Conservation (phyloP, 2,888 invertebrate genomes). For the Odontomyia ornata region DNA sequence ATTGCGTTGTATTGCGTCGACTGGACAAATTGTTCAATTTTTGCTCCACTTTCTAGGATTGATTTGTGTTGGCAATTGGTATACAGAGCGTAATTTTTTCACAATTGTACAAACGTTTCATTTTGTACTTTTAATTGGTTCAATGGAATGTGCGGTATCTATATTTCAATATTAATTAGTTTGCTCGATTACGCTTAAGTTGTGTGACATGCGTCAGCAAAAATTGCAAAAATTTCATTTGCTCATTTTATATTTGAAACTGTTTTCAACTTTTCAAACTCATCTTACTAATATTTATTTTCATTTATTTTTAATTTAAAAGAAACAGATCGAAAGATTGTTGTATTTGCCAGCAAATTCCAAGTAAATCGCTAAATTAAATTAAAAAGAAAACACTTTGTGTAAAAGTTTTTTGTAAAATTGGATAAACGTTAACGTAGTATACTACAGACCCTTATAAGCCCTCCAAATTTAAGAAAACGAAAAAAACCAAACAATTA, state of each 20-base stretch:
- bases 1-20: too few species aligned
- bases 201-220: not conserved
- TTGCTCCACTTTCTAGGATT: slow-evolving; percentile 4
- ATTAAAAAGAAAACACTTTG: not conserved
- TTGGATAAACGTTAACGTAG: slow-evolving; percentile 38
- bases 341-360: too few species aligned
- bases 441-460: slow-evolving; percentile 41
- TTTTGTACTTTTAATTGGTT: not conserved
- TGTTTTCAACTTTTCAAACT: too few species aligned
- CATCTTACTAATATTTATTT: too few species aligned
- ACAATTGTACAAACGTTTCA: not conserved
- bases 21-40: not conserved
- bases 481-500: slow-evolving; percentile 7
- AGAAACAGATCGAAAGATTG: too few species aligned
- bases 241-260: not conserved
- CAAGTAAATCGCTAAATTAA: not conserved
- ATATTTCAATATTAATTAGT: not conserved
- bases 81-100: too few species aligned
- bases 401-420: slow-evolving; percentile 33
- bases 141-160: not conserved
- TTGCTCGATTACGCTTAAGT: not conserved
- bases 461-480: slow-evolving; percentile 36
- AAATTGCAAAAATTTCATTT: not conserved
- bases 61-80: not conserved
- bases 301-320: too few species aligned